Evolutionary conservation across 2,888 invertebrate species (phyloP).

Genomic region (Volucella inflata): DNA sequence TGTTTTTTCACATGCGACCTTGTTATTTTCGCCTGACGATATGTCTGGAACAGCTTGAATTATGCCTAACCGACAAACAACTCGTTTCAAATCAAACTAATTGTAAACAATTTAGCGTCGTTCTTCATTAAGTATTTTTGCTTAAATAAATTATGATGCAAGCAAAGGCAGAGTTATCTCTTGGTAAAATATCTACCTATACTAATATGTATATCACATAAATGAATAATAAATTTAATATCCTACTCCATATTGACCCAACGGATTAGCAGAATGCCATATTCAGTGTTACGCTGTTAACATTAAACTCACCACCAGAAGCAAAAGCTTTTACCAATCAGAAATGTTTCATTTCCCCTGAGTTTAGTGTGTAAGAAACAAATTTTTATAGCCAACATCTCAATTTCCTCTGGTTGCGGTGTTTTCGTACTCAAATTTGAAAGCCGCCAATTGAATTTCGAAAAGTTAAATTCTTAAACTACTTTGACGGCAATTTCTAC

Average conservation of each 20-base stretch:
- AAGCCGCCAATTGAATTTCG: constrained; percentile 10
- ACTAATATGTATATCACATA: neutral
- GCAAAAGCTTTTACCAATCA: constrained; percentile 2
- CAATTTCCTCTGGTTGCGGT: neutral
- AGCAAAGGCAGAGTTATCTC: neutral
- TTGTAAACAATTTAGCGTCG: constrained; percentile 26
- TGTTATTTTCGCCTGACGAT: too few species aligned
- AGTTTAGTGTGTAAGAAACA: neutral
- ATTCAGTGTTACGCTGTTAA: constrained; percentile 3
- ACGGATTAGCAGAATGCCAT: constrained; percentile 13
- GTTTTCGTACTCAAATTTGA: constrained; percentile 4
- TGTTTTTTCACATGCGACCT: too few species aligned
- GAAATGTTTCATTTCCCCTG: neutral
- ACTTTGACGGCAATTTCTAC: neutral
- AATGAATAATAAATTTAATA: constrained; percentile 31
- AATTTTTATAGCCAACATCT: constrained; percentile 5
- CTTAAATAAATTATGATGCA: constrained; percentile 25
- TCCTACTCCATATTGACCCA: neutral
- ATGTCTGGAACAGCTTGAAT: too few species aligned
- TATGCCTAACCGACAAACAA: neutral
- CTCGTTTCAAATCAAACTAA: constrained; percentile 10
- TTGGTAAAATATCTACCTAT: neutral
- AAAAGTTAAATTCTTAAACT: neutral
- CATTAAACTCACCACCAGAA: constrained; percentile 14
- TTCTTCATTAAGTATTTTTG: constrained; percentile 31